These are phyloP conservation scores for Geotrypetes seraphini DNA, from an alignment of 2,797 vertebrate genomes.

Conservation along the genomic window DNA sequence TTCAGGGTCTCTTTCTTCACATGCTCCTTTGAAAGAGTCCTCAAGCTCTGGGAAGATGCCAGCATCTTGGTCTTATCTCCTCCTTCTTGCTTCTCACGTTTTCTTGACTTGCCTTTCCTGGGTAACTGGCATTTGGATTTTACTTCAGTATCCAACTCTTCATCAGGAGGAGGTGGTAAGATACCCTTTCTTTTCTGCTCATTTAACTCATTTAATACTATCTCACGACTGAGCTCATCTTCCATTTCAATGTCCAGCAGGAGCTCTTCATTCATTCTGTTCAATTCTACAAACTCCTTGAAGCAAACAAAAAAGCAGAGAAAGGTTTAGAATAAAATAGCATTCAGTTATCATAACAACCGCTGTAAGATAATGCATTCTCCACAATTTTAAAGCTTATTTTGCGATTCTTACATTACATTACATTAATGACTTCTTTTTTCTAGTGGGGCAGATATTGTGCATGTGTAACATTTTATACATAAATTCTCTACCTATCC, in stretches of 20 bases:
- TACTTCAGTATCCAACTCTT: constrained; percentile 14
- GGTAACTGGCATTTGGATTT: background rate
- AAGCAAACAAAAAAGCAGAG: constrained; percentile 32
- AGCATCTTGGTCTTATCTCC: background rate
- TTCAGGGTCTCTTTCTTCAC: background rate
- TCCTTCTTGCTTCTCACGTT: constrained; percentile 14
- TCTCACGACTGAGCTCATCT: constrained; percentile 2
- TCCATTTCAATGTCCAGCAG: constrained; percentile 8
- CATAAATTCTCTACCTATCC: no score
- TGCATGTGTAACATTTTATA: no score
- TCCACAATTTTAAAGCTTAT: no score
- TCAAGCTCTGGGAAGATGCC: constrained; percentile 5
- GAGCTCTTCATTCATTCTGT: constrained; percentile 25
- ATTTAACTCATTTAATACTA: constrained; percentile 9
- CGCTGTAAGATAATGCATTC: no score
- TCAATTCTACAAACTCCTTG: constrained; percentile 39
- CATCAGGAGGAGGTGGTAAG: background rate
- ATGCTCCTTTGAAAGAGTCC: constrained; percentile 14
- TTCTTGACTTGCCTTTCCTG: constrained; percentile 1
- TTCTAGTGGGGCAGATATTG: no score
- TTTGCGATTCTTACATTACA: no score
- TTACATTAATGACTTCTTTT: no score
- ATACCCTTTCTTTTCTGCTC: constrained; percentile 17
- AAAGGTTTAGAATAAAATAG: no score
- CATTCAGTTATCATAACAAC: no score